Percentiles rank a stretch among this genome's conserved stretches.
Conservation (phyloP, 2,797 vertebrate genomes). For the Myotis findleyi region DNA sequence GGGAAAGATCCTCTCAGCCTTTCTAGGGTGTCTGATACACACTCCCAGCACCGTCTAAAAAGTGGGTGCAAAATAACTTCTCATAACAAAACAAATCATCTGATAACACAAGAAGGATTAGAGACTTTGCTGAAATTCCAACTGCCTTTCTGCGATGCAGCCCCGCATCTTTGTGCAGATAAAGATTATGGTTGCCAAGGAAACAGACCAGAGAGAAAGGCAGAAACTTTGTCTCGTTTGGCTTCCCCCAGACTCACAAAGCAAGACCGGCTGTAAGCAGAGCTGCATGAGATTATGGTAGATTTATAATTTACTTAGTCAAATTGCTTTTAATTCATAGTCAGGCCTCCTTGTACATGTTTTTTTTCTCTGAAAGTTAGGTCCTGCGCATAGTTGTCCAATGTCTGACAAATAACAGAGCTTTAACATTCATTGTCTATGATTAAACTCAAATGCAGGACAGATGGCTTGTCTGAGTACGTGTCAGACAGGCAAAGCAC, state of each 20-base stretch:
- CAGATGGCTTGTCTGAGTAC: conserved; percentile 80
- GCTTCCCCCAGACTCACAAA: conserved; percentile 83
- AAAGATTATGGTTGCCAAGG: conserved; percentile 94
- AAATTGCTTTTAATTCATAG: conserved; percentile 77
- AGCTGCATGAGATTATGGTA: conserved; percentile 88
- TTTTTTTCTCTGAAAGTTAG: conserved; percentile 68
- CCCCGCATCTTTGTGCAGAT: conserved; percentile 86
- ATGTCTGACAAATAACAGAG: conserved; percentile 76
- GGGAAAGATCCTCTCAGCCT: not conserved
- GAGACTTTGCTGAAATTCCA: conserved; percentile 88
- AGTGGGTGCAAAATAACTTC: conserved; percentile 73
- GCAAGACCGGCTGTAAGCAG: conserved; percentile 76
- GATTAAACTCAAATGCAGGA: conserved; percentile 80
- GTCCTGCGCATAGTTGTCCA: conserved; percentile 65
- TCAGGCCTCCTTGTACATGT: conserved; percentile 52
- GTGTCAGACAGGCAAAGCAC: conserved; percentile 73
- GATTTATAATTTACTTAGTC: conserved; percentile 79
- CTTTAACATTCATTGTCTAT: conserved; percentile 77
- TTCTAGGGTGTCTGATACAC: conserved; percentile 68
- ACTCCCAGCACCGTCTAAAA: conserved; percentile 56
- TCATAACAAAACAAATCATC: conserved; percentile 73
- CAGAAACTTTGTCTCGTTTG: conserved; percentile 87
- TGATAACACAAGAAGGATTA: conserved; percentile 82
- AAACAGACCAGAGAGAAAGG: conserved; percentile 87
- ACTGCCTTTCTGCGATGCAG: conserved; percentile 86